Percentiles rank a stretch among this genome's conserved stretches.
phyloP scores from a whole-genome alignment of 1,140 invertebrate genomes.

The Acyrthosiphon pisum region DNA sequence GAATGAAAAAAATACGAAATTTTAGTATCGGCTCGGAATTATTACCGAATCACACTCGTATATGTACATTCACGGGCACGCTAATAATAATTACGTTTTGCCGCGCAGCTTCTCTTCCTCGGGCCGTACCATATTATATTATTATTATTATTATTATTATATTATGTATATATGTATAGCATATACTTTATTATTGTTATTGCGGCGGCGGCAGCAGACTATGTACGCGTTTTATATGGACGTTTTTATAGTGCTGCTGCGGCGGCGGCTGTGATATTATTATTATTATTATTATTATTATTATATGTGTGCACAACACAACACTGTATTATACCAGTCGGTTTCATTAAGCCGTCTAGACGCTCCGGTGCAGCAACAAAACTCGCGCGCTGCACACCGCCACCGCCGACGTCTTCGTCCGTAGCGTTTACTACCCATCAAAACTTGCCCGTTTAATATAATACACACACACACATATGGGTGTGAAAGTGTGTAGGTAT shows the following conservation, averaged over 20 bases:
- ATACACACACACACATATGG: neutral
- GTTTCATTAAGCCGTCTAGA: slow-evolving; percentile 54
- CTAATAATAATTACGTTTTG: neutral
- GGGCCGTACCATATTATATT: no score
- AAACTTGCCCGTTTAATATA: slow-evolving; percentile 14
- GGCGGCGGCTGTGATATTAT: neutral
- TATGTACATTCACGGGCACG: neutral
- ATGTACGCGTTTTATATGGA: slow-evolving; percentile 9
- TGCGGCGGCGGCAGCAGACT: neutral
- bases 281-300: slow-evolving; percentile 25
- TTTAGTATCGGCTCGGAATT: neutral
- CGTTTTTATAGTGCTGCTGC: neutral
- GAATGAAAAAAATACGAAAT: neutral
- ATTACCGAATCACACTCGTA: neutral
- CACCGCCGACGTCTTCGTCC: neutral
- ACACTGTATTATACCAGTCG: slow-evolving; percentile 4
- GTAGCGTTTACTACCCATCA: slow-evolving; percentile 29
- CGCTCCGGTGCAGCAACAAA: slow-evolving; percentile 24
- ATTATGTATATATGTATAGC: neutral
- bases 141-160: neutral
- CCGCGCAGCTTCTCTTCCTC: neutral
- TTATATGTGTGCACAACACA: neutral
- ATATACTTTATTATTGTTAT: slow-evolving; percentile 9
- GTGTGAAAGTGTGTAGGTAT: neutral
- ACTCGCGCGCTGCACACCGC: neutral